Percentiles rank a stretch among this genome's conserved stretches.
Conservation (phyloP, 1,140 invertebrate species). For the Acromyrmex charruanus region DNA sequence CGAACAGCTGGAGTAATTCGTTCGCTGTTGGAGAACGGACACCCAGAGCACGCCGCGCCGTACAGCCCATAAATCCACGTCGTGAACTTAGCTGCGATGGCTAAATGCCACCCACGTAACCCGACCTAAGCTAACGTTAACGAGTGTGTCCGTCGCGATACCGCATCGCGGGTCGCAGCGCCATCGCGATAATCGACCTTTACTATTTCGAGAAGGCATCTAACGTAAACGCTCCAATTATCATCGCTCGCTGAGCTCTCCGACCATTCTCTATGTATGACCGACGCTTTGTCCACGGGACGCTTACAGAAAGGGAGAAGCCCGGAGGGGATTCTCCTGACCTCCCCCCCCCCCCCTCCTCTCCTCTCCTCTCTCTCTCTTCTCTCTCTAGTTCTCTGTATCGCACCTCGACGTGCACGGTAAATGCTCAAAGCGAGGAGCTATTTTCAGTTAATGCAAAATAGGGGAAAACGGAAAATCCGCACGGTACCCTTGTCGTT, state of each 20-base stretch:
- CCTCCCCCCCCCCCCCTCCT: too few relatives aligned
- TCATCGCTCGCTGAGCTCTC: constrained; percentile 27
- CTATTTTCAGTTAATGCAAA: constrained; percentile 51
- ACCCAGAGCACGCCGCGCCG: not conserved
- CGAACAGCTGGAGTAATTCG: constrained; percentile 27
- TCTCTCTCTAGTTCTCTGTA: constrained; percentile 16
- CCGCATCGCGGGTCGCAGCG: constrained; percentile 9
- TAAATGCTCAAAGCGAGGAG: constrained; percentile 26
- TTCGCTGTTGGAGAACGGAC: not conserved
- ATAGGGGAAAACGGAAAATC: constrained; percentile 38
- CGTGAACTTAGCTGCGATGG: constrained; percentile 50
- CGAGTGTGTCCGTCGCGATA: constrained; percentile 30
- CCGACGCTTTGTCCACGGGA: constrained; percentile 47
- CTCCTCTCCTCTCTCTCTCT: not conserved
- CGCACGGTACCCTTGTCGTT: not conserved
- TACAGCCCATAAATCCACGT: constrained; percentile 46
- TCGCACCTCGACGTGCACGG: constrained; percentile 3
- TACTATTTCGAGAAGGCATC: constrained; percentile 60
- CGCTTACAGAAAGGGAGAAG: constrained; percentile 26
- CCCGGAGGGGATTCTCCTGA: not conserved
- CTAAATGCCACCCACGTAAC: constrained; percentile 55
- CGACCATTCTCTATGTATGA: constrained; percentile 30
- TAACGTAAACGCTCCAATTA: constrained; percentile 60
- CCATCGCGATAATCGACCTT: constrained; percentile 36
- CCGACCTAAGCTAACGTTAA: constrained; percentile 69